These are phyloP conservation scores for Protaetia brevitarsis DNA, from an alignment of 1,140 invertebrate species.

Conservation along the genomic window DNA sequence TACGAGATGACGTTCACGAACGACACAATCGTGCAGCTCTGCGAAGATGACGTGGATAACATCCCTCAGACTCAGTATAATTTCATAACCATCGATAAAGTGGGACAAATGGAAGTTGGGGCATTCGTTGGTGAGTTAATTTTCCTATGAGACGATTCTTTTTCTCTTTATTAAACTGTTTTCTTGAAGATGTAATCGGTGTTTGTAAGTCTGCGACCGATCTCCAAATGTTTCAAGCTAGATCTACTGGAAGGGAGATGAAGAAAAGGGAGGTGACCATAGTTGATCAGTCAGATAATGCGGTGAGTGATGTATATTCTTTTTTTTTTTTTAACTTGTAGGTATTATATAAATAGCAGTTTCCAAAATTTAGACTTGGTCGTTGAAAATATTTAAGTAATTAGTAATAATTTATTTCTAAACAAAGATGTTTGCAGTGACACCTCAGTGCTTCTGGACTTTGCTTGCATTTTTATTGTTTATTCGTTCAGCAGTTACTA, in stretches of 20 bases:
- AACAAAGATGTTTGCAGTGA: no score
- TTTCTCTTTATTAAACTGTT: slow-evolving; percentile 20
- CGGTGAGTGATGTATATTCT: slow-evolving; percentile 69
- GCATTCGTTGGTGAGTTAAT: slow-evolving; percentile 66
- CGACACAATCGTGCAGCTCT: slow-evolving; percentile 75
- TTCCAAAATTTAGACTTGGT: no score
- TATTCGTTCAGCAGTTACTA: no score
- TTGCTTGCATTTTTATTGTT: no score
- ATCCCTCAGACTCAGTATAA: slow-evolving; percentile 82
- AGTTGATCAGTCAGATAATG: slow-evolving; percentile 79
- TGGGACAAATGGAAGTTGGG: slow-evolving; percentile 67
- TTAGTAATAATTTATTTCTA: no score
- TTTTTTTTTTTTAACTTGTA: slow-evolving; percentile 6
- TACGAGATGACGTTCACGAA: slow-evolving; percentile 92
- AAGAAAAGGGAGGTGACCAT: slow-evolving; percentile 86
- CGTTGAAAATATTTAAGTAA: no score
- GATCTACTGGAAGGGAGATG: slow-evolving; percentile 75
- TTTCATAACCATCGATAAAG: slow-evolving; percentile 74
- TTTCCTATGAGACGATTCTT: slow-evolving; percentile 21
- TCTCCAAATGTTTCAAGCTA: slow-evolving; percentile 67
- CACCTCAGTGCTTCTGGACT: no score
- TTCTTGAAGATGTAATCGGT: slow-evolving; percentile 80
- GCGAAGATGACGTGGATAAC: slow-evolving; percentile 59
- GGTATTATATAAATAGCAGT: neutral
- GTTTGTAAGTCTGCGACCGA: slow-evolving; percentile 78